phyloP scores from a whole-genome alignment of 2,113 vertebrate species.

The Grus americana region DNA sequence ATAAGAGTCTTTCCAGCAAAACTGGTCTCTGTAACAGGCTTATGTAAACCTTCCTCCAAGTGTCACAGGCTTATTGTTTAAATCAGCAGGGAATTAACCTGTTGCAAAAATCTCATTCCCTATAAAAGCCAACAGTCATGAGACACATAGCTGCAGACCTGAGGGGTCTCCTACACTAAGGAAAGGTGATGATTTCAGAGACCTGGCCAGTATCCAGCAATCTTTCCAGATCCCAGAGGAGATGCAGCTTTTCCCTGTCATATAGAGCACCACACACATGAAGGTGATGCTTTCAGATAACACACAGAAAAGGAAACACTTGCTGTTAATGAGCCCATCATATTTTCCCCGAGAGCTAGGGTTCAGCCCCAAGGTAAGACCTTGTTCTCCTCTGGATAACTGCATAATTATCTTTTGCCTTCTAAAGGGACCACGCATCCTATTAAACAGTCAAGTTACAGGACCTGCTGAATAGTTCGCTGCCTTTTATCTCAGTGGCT shows the following conservation, averaged over 20 bases:
- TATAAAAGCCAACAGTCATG: background rate
- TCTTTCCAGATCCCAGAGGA: background rate
- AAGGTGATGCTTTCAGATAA: background rate
- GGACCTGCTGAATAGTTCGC: background rate
- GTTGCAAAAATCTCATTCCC: background rate
- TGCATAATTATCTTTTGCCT: background rate
- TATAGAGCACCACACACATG: background rate
- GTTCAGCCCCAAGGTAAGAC: background rate
- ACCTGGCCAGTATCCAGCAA: background rate
- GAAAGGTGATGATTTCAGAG: background rate
- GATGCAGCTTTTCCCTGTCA: background rate
- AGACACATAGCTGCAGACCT: background rate
- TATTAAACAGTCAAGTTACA: background rate
- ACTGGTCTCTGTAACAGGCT: background rate
- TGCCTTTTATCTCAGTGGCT: background rate
- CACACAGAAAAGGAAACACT: background rate
- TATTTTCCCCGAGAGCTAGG: background rate
- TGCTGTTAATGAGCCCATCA: background rate
- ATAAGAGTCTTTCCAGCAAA: conserved; percentile 30
- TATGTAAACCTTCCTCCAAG: conserved; percentile 19
- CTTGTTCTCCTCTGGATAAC: background rate
- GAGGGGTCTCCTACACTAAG: background rate
- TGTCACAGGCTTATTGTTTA: conserved; percentile 5
- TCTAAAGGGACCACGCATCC: background rate
- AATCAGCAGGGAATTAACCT: conserved; percentile 17